These are phyloP conservation scores for Chloropsis cyanopogon DNA, from an alignment of 2,113 vertebrate genomes.

Conservation along the genomic window DNA sequence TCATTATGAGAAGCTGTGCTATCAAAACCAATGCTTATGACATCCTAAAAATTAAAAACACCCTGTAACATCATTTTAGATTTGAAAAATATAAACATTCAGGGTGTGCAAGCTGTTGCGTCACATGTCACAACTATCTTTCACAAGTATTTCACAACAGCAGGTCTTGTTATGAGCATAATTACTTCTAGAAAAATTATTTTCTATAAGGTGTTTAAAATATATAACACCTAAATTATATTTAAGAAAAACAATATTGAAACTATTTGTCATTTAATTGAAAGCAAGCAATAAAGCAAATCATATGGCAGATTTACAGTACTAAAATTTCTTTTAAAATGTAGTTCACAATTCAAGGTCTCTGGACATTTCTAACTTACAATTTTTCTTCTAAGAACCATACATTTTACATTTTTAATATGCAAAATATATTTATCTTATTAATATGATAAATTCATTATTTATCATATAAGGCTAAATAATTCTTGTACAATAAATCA, in stretches of 20 bases:
- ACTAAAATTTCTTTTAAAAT: not conserved
- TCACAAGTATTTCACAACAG: not conserved
- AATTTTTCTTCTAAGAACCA: not conserved
- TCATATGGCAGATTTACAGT: not conserved
- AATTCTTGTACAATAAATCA: not conserved
- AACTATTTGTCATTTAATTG: not conserved
- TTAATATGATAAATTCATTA: not conserved
- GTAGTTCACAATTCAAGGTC: not conserved
- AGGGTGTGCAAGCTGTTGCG: fast-evolving
- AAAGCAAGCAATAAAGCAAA: not conserved
- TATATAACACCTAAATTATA: not conserved
- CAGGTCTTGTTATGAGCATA: not conserved
- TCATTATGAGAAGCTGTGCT: not conserved
- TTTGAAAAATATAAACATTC: not conserved
- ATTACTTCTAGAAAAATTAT: not conserved
- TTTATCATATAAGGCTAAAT: not conserved
- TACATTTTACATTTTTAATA: not conserved
- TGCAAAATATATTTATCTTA: not conserved
- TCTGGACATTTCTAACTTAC: not conserved
- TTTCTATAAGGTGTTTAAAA: not conserved
- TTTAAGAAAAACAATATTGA: not conserved
- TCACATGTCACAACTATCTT: not conserved
- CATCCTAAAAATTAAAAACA: not conserved
- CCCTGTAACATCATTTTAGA: not conserved
- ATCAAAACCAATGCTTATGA: not conserved